Percentiles rank a stretch among this genome's conserved stretches.
These are phyloP conservation scores for Peromyscus maniculatus DNA, from an alignment of 2,113 vertebrate genomes.

Conservation along the genomic window DNA sequence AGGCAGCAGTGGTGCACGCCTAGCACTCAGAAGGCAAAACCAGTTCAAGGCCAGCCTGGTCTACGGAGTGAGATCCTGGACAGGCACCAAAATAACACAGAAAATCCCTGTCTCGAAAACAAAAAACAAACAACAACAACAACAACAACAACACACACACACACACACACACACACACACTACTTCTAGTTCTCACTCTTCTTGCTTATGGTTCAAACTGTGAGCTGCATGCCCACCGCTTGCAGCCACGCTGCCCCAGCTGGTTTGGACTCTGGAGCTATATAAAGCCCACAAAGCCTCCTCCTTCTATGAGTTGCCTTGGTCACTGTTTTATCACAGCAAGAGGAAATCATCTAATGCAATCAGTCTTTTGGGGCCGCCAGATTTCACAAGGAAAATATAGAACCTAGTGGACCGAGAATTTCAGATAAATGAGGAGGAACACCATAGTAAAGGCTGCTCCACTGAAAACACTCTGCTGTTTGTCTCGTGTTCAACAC, in stretches of 20 bases:
- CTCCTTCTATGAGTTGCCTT: neutral
- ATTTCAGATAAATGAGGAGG: neutral
- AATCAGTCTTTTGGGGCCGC: neutral
- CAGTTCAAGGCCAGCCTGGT: too few species aligned
- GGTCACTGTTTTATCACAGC: neutral
- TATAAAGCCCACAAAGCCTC: too few species aligned
- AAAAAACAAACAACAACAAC: too few species aligned
- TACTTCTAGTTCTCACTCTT: neutral
- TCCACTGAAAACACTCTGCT: neutral
- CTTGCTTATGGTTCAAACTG: neutral
- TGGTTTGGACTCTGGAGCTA: neutral
- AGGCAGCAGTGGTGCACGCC: too few species aligned
- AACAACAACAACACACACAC: too few species aligned
- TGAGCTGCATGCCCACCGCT: neutral
- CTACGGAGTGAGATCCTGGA: too few species aligned
- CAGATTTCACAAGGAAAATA: neutral
- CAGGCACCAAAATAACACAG: too few species aligned
- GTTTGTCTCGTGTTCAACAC: neutral
- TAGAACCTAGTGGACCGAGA: neutral
- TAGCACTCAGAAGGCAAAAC: too few species aligned
- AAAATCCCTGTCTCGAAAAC: too few species aligned
- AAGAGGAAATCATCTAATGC: neutral
- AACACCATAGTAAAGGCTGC: fast-evolving
- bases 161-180: too few species aligned
- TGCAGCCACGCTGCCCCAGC: neutral